A percentile compares a stretch with the other conserved stretches of the same genome.
Evolutionary conservation across 2,113 vertebrate species (phyloP).

Genomic region (Lynx canadensis): DNA sequence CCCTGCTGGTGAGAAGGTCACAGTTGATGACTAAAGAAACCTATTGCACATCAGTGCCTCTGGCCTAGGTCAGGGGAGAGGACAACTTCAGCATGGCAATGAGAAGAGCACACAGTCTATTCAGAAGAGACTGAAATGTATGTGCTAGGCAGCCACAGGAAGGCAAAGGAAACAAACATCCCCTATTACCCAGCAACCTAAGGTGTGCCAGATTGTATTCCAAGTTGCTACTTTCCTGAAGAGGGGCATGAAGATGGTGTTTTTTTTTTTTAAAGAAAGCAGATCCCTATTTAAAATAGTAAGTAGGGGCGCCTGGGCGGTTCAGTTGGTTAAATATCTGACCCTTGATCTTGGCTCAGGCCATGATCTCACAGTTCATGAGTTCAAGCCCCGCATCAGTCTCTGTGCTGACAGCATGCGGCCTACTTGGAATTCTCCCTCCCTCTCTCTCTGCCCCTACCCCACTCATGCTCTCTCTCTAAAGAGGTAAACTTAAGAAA

Average conservation of each 20-base stretch:
- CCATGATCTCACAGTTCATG: too few species aligned
- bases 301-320: too few species aligned
- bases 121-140: fast-evolving
- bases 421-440: too few species aligned
- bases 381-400: too few species aligned
- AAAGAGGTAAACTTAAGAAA: too few species aligned
- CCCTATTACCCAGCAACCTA: background rate
- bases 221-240: slow-evolving; percentile 81
- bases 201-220: slow-evolving; percentile 62
- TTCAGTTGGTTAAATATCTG: too few species aligned
- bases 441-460: too few species aligned
- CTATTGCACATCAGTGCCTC: slow-evolving; percentile 87
- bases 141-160: slow-evolving; percentile 65
- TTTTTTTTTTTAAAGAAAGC: background rate
- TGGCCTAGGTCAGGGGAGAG: slow-evolving; percentile 75
- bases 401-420: too few species aligned
- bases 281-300: slow-evolving; percentile 13
- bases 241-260: slow-evolving; percentile 42
- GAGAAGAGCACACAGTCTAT: background rate
- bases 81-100: background rate
- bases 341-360: too few species aligned
- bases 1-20: slow-evolving; percentile 86
- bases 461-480: too few species aligned
- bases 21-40: slow-evolving; percentile 88
- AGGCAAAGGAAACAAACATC: slow-evolving; percentile 1